phyloP scores from a whole-genome alignment of 2,888 invertebrate species.

The Oxytorus armatus region DNA sequence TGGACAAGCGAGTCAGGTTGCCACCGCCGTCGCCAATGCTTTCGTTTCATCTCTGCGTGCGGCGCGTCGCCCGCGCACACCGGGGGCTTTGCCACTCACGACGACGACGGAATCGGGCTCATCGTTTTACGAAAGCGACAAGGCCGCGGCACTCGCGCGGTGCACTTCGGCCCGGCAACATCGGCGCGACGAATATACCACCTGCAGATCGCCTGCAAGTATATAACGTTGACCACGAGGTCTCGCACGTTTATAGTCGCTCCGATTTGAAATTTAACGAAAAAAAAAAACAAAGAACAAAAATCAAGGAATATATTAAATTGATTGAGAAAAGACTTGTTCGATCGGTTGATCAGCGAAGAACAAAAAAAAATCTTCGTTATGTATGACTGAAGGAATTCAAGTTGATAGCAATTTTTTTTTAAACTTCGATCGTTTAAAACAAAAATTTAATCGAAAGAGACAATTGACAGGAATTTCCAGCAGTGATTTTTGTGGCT shows the following conservation, averaged over 20 bases:
- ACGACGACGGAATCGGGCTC: slow-evolving; percentile 47
- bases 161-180: slow-evolving; percentile 81
- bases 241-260: slow-evolving; percentile 31
- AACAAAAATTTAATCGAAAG: not conserved
- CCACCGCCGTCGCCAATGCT: slow-evolving; percentile 40
- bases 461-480: slow-evolving; percentile 2
- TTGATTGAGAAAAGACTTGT: slow-evolving; percentile 5
- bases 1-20: slow-evolving; percentile 53
- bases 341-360: not conserved
- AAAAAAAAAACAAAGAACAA: slow-evolving; percentile 2
- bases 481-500: slow-evolving; percentile 13
- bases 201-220: slow-evolving; percentile 20
- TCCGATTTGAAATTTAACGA: slow-evolving; percentile 13
- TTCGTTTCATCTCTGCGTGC: slow-evolving; percentile 64
- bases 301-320: slow-evolving; percentile 33
- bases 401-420: not conserved
- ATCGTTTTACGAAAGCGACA: slow-evolving; percentile 52
- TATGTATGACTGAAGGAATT: slow-evolving; percentile 7
- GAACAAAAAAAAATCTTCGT: slow-evolving; percentile 7
- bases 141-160: slow-evolving; percentile 81
- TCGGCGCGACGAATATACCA: slow-evolving; percentile 70
- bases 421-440: no score
- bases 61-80: slow-evolving; percentile 67
- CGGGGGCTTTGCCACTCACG: slow-evolving; percentile 46
- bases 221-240: slow-evolving; percentile 65